Evolutionary conservation across 2,113 vertebrate species (phyloP).

Genomic region (Motacilla tschutschensis): DNA sequence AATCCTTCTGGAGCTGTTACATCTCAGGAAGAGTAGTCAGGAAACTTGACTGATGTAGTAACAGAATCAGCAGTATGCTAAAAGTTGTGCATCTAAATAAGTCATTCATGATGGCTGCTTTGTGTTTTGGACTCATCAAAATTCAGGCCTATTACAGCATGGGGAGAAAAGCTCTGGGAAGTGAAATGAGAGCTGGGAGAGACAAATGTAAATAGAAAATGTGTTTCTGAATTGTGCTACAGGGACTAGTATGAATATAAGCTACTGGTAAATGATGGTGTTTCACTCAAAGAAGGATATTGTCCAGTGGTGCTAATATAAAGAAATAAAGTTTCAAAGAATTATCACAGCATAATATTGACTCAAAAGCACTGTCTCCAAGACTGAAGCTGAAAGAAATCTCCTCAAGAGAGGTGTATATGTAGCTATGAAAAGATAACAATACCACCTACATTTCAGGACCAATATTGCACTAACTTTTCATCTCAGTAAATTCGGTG

Average conservation of each 20-base stretch:
- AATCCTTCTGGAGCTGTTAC: constrained; percentile 21
- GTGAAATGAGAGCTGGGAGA: constrained; percentile 29
- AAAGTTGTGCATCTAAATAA: constrained; percentile 42
- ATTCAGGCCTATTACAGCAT: constrained; percentile 24
- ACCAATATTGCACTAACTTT: constrained; percentile 27
- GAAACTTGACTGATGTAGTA: constrained; percentile 43
- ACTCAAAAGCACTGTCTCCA: constrained; percentile 17
- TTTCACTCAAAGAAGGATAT: constrained; percentile 34
- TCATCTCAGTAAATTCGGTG: constrained; percentile 14
- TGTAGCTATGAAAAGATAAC: constrained; percentile 7
- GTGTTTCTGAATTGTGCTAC: constrained; percentile 32
- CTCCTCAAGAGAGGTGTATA: constrained; percentile 35
- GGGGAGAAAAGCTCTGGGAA: constrained; percentile 35
- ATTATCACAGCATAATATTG: constrained; percentile 35
- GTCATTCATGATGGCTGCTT: constrained; percentile 44
- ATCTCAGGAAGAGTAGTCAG: constrained; percentile 35
- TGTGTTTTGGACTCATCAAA: constrained; percentile 56
- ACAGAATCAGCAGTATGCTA: constrained; percentile 42
- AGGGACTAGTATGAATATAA: constrained; percentile 36
- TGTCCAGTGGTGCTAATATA: constrained; percentile 28
- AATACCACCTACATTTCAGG: neutral
- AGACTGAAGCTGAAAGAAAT: constrained; percentile 37
- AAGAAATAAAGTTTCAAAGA: constrained; percentile 38
- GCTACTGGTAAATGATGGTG: constrained; percentile 44
- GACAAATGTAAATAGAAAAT: constrained; percentile 47